Evolutionary conservation across 2,113 vertebrate genomes (phyloP), one percentile per base, ranked within the genome.

Genomic region (Gambusia affinis): DNA sequence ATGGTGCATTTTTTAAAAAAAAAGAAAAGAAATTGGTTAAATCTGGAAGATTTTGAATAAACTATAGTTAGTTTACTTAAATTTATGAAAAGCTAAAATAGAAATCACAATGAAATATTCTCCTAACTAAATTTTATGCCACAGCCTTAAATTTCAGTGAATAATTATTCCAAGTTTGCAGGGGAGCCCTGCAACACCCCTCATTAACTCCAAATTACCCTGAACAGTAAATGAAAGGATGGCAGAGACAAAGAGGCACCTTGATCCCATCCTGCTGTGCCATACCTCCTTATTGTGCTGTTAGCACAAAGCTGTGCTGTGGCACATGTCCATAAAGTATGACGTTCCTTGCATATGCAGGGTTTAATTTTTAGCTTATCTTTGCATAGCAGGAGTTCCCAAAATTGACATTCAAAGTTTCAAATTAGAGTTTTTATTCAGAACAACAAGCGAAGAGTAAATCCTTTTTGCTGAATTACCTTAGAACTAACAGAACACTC

Each of bases 161-260:
- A 19, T 66, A 42, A 57, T 19, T n/a, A 47, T 30, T 31, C 29
- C 7, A 67, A 30, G 42, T 29, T 29, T 47, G 39, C 51, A n/a
- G 8, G 10, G 51, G 51, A 57, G 7, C 24, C 51, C 24, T 57
- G 24, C 51, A 27, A 39, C 12, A 65, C 28, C 64, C 29, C 28
- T 4, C 15, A 75, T 76, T 73, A 83, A 60, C 15, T 70, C 57
- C 67, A 29, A 79, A 67, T 79, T 57, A 73, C 76, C 66, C 76
- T 79, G 75, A 72, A 57, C 78, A 65, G 11, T 54, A 81, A 84
- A 83, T 76, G 10, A 83, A 72, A 17, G 62, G 37, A 83, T 42
- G 61, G 57, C 24, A 28, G 66, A 80, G 33, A 82, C 60, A 69
- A 14, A 54, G 62, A 60, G 65, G 79, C 70, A 82, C 75, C 64